Percentiles rank a stretch among this genome's conserved stretches.
These are phyloP conservation scores for Cricetomys ansorgei DNA, from an alignment of 2,113 vertebrate genomes.

Conservation along the genomic window DNA sequence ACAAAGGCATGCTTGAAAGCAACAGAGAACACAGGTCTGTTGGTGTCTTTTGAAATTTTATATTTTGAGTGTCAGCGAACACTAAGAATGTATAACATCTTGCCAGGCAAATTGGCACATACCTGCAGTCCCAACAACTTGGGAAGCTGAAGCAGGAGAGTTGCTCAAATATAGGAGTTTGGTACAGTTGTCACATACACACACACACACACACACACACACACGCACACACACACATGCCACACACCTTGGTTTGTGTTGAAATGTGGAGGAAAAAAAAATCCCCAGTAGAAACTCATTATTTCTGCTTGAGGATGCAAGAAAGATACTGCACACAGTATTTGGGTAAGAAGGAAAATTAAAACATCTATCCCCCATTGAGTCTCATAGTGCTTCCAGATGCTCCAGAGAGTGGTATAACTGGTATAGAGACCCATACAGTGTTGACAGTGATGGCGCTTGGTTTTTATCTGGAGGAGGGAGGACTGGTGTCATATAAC, in stretches of 20 bases:
- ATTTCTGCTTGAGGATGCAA: background rate
- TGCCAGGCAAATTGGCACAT: background rate
- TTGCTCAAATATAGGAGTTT: background rate
- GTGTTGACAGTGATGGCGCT: background rate
- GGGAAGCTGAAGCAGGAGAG: background rate
- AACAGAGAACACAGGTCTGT: background rate
- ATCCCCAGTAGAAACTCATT: background rate
- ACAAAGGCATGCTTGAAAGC: background rate
- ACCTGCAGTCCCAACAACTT: background rate
- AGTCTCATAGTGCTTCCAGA: background rate
- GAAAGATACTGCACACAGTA: background rate
- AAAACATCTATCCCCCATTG: background rate
- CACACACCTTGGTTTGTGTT: background rate
- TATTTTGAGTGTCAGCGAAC: background rate
- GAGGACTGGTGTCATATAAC: background rate
- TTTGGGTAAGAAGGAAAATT: background rate
- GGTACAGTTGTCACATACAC: background rate
- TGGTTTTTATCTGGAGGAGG: background rate
- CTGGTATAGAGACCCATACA: background rate
- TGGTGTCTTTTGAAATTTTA: background rate
- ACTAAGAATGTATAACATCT: background rate
- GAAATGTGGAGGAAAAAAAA: background rate
- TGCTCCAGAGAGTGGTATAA: background rate
- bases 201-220: background rate
- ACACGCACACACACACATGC: background rate